Conservation (phyloP, 2,888 invertebrate species). For the Sycophila texana region DNA sequence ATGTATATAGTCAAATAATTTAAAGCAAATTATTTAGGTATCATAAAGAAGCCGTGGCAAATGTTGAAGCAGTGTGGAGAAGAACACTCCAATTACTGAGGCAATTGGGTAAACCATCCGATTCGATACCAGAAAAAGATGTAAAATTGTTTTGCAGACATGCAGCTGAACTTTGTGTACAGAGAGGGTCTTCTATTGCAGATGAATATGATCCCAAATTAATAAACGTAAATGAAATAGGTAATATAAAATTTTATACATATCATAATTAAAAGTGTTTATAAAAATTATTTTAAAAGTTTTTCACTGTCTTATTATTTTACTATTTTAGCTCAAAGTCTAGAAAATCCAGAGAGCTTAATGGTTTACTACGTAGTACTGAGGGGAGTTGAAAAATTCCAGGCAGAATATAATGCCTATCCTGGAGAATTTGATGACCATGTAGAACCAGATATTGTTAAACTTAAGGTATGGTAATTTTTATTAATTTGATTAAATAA, state of each 20-base stretch:
- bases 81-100: constrained; percentile 88
- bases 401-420: constrained; percentile 90
- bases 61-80: constrained; percentile 88
- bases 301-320: constrained; percentile 18
- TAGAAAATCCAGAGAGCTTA: constrained; percentile 90
- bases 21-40: constrained; percentile 76
- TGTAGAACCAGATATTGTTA: constrained; percentile 92
- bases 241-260: constrained; percentile 67
- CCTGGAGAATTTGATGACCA: constrained; percentile 91
- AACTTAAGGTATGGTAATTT: constrained; percentile 82
- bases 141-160: constrained; percentile 93
- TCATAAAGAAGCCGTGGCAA: constrained; percentile 87
- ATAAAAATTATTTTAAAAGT: constrained; percentile 48
- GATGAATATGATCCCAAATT: constrained; percentile 86
- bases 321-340: constrained; percentile 79
- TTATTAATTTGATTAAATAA: background rate
- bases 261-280: background rate
- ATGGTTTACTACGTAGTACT: constrained; percentile 94
- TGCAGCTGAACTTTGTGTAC: constrained; percentile 86
- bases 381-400: constrained; percentile 93
- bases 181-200: constrained; percentile 87
- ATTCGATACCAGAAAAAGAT: constrained; percentile 86
- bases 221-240: constrained; percentile 79
- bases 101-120: constrained; percentile 85
- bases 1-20: constrained; percentile 17